Base-by-base conservation (phyloP, 2,797 vertebrate species). In the Coregonus sp. region DNA sequence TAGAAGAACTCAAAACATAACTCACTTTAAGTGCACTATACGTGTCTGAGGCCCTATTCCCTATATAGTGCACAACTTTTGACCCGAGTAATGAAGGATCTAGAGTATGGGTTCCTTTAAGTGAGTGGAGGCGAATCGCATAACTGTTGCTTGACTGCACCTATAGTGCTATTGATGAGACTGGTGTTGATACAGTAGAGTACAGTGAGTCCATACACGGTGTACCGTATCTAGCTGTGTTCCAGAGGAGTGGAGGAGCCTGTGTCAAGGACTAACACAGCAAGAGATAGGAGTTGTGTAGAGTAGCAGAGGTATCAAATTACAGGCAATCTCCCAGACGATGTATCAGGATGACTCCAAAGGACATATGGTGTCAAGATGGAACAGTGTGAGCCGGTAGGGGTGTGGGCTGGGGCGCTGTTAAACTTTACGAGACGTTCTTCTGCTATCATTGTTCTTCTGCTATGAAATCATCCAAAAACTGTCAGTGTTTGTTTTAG, bases 291-390 rank as follows among this genome's bases (percentile, higher is more conserved):
- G 37, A 20, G 61, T 65, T 70, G 9, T 40, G 50, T 20, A 52
- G 47, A 18, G 12, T 4, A 71, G 14, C 20, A 52, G 70, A 51
- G 40, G n/a, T 52, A 31, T 33, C 63, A 37, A 4, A 47, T 18
- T 37, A 20, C 9, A 18, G 59, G 12, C 14, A 66, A 15, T 20
- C 7, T 63, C 59, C 59, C 59, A 63, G 59, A 63, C 29, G 59
- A 29, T 25, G 33, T 80, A 25, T 29, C 61, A 67, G 11, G n/a
- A 54, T 14, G 52, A 37, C 29, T 35, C 33, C 68, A n/a, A 51
- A 40, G 14, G 50, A 75, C 78, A 70, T 75, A 69, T 72, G 78
- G 33, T 31, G 2, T 66, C 78, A 71, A 52, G 73, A 72, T 79
- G 72, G 20, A 65, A 29, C 61, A 11, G 20, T 65, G 61, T 65